phyloP scores from a whole-genome alignment of 2,888 invertebrate species.

The Macroteleia sp. region DNA sequence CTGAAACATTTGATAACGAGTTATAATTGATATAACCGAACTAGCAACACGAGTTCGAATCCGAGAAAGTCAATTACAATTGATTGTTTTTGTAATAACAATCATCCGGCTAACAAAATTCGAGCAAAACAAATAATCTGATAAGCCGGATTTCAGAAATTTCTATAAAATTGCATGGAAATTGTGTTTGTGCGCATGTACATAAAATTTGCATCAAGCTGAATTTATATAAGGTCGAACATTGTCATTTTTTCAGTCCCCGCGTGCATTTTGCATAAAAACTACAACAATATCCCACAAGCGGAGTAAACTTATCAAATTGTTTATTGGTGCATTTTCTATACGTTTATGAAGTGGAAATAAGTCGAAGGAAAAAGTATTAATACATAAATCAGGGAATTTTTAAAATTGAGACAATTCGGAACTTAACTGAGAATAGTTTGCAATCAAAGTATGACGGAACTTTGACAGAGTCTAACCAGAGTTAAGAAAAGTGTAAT shows the following conservation, averaged over 20 bases:
- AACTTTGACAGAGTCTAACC: conserved; percentile 35
- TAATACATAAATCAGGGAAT: neutral
- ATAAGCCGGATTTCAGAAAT: conserved; percentile 21
- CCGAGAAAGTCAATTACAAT: conserved; percentile 6
- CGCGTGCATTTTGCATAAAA: conserved; percentile 3
- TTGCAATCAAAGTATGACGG: conserved; percentile 31
- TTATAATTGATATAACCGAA: conserved; percentile 48
- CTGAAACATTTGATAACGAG: conserved; percentile 24
- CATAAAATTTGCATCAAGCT: conserved; percentile 42
- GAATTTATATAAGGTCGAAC: conserved; percentile 1
- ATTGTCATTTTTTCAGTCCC: conserved; percentile 6
- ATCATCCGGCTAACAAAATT: neutral
- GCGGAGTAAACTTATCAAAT: neutral
- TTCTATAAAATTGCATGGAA: conserved; percentile 36
- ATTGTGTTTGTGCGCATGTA: conserved; percentile 23
- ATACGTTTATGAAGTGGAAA: conserved; percentile 5
- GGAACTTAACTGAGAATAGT: conserved; percentile 31
- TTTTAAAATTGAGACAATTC: conserved; percentile 10
- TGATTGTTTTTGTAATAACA: conserved; percentile 19
- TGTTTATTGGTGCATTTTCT: conserved; percentile 18
- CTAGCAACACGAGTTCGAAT: neutral
- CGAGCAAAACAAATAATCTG: conserved; percentile 2
- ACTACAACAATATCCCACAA: conserved; percentile 3
- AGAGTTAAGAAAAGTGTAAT: conserved; percentile 44
- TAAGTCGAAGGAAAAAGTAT: neutral